Evolutionary conservation across 2,888 invertebrate species (phyloP).

Genomic region (Philonicus albiceps): DNA sequence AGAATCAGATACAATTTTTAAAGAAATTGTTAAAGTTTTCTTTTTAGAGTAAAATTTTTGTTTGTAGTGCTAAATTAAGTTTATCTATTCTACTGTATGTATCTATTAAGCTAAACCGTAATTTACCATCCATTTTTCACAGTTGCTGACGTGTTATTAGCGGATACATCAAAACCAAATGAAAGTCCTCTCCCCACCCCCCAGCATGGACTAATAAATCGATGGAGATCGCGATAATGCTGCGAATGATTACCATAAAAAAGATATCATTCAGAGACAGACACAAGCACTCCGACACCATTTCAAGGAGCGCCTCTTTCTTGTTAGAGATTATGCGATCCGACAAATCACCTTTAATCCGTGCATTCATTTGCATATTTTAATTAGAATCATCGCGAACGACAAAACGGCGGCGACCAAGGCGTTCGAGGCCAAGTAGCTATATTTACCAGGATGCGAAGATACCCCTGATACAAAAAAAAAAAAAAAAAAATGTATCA

Average conservation of each 20-base stretch:
- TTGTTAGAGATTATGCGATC: constrained; percentile 44
- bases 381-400: constrained; percentile 50
- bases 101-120: not conserved
- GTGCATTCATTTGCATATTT: constrained; percentile 52
- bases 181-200: not conserved
- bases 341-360: constrained; percentile 51
- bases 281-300: constrained; percentile 30
- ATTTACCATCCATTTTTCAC: not conserved
- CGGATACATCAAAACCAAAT: constrained; percentile 19
- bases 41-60: too few relatives aligned
- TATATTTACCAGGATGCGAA: constrained; percentile 10
- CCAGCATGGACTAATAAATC: constrained; percentile 23
- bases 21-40: too few relatives aligned
- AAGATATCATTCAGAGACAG: constrained; percentile 41
- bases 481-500: constrained; percentile 31
- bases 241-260: constrained; percentile 42
- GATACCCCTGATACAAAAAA: constrained; percentile 14
- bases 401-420: not conserved
- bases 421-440: constrained; percentile 25
- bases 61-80: too few relatives aligned
- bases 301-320: constrained; percentile 30
- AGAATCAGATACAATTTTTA: too few relatives aligned
- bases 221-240: constrained; percentile 32
- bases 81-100: too few relatives aligned
- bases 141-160: constrained; percentile 20